These are phyloP conservation scores for Murina feae DNA, from an alignment of 2,113 vertebrate species.

Conservation along the genomic window DNA sequence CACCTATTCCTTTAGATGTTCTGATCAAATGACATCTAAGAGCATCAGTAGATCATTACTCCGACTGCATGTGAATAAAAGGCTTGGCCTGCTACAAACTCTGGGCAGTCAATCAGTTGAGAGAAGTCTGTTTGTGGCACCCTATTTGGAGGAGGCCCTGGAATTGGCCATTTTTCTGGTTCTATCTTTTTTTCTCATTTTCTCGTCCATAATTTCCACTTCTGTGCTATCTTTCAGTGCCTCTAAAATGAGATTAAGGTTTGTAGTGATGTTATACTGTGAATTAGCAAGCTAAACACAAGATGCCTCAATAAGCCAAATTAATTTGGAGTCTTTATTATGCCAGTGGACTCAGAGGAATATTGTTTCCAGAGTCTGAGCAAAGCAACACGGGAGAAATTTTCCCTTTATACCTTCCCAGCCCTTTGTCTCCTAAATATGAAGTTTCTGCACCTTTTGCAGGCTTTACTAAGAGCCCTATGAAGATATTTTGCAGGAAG, in stretches of 20 bases:
- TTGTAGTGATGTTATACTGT: no score
- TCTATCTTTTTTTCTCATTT: slow-evolving; percentile 89
- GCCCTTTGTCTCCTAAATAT: no score
- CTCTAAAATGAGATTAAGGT: slow-evolving; percentile 91
- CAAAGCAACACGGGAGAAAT: no score
- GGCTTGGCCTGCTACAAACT: slow-evolving; percentile 92
- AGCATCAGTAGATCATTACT: slow-evolving; percentile 70
- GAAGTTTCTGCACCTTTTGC: no score
- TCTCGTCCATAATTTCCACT: slow-evolving; percentile 91
- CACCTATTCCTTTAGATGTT: slow-evolving; percentile 69
- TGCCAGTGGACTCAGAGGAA: no score
- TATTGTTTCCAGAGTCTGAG: no score
- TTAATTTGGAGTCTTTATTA: no score
- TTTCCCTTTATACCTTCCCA: no score
- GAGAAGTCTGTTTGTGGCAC: slow-evolving; percentile 92
- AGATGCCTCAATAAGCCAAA: no score
- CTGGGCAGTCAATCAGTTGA: slow-evolving; percentile 94
- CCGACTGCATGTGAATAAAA: slow-evolving; percentile 81
- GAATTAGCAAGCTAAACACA: no score
- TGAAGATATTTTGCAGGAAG: no score
- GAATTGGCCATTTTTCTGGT: slow-evolving; percentile 96
- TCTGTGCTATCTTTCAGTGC: slow-evolving; percentile 93
- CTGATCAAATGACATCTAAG: slow-evolving; percentile 69
- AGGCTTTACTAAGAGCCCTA: no score
- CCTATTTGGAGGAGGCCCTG: slow-evolving; percentile 79